Evolutionary conservation across 2,888 invertebrate genomes (phyloP).

Genomic region (Sinotaia quadrata): DNA sequence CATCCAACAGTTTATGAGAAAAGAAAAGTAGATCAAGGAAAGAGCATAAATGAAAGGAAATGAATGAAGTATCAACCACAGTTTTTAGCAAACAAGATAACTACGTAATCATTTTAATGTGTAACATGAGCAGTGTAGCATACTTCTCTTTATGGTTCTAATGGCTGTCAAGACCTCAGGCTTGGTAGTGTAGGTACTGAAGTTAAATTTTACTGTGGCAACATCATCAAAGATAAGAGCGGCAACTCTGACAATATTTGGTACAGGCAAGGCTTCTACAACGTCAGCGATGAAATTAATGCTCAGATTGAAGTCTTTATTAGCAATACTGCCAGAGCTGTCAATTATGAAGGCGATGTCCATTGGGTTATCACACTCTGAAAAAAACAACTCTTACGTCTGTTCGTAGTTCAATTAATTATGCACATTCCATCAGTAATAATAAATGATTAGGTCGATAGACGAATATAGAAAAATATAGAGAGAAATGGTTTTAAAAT

Average conservation of each 20-base stretch:
- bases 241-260: conserved; percentile 25
- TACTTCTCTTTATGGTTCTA: conserved; percentile 17
- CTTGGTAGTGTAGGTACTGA: conserved; percentile 28
- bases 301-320: conserved; percentile 30
- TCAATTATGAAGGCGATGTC: conserved; percentile 38
- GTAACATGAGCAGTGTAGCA: no score
- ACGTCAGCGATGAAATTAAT: conserved; percentile 31
- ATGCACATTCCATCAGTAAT: no score
- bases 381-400: no score
- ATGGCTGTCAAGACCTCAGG: conserved; percentile 24
- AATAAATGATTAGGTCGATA: no score
- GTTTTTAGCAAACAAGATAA: no score
- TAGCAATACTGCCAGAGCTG: conserved; percentile 40
- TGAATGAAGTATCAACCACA: no score
- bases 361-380: conserved; percentile 1
- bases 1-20: no score
- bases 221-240: conserved; percentile 27
- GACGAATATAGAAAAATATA: background rate
- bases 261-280: conserved; percentile 16
- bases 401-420: no score
- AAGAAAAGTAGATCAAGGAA: no score
- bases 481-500: background rate
- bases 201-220: conserved; percentile 23
- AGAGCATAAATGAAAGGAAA: no score
- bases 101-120: no score